Evolutionary conservation across 2,888 invertebrate species (phyloP), one percentile per base, ranked within the genome.

Genomic region (Limulus polyphemus): DNA sequence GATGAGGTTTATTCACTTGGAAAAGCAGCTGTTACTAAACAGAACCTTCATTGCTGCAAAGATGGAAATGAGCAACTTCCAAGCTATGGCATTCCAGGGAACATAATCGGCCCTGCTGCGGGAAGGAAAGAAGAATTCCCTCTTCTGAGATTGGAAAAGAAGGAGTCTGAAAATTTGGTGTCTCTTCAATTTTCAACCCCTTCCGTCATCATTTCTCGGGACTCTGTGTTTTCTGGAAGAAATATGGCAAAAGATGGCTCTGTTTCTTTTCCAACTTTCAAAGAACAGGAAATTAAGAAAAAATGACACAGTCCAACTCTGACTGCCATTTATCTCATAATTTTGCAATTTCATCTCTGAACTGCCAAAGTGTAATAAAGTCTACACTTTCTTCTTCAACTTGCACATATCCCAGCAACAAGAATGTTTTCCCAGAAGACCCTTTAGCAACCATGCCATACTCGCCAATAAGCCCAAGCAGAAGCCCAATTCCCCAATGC

Each of bases 1-100:
- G 83, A 82, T 66, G 90, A 92, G 75, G 82, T 91, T 47, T 79
- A 81, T 56, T 81, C 83, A 63, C 79, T 92, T 73, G 90, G 91
- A 74, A 83, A 86, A 56, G 17, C 48, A 47, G 13, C 0, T 81
- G 82, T 59, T 85, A 84, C 70, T 84, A 85, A 69, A 78, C 83
- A 65, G 83, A 59, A 62, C 13, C 50, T 58, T 5, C 49, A 61
- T 54, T 16, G 57, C 47, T 14, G 11, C 49, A 49, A n/a, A 12
- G 13, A 61, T 49, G 47, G n/a, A 48, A 11, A 13, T 32, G 55
- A 52, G 7, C 32, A 32, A 32, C 7, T 32, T 32, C 32, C 32
- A 32, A 32, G 7, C 32, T 32, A 32, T 32, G 32, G 32, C 32
- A 32, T 32, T 32, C 32, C 32, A 32, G 32, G 32, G 7, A 32